phyloP scores from a whole-genome alignment of 2,888 invertebrate species.

The Buathra laborator region DNA sequence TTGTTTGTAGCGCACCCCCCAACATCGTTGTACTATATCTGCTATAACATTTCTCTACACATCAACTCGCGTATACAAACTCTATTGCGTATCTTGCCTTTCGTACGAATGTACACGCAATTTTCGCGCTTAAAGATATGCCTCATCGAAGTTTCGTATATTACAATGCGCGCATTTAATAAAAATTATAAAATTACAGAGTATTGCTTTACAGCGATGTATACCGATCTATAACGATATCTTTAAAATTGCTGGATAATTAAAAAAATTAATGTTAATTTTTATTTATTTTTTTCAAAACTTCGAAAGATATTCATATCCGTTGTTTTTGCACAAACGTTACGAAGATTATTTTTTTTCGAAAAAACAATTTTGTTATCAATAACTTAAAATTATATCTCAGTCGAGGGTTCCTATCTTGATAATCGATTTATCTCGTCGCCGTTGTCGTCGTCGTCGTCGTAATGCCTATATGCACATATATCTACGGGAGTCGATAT shows the following conservation, averaged over 20 bases:
- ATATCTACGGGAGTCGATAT: slow-evolving; percentile 14
- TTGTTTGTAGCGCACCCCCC: slow-evolving; percentile 62
- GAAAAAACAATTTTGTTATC: background rate
- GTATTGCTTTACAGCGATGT: background rate
- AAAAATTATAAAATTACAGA: background rate
- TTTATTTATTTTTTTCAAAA: no score
- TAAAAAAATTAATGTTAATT: no score
- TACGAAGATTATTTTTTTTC: background rate
- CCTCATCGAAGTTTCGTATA: background rate
- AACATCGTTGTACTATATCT: slow-evolving; percentile 38
- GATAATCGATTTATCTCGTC: slow-evolving; percentile 56
- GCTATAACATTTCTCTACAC: slow-evolving; percentile 21
- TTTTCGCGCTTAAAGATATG: slow-evolving; percentile 69
- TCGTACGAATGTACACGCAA: slow-evolving; percentile 75
- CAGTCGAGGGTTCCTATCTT: slow-evolving; percentile 29
- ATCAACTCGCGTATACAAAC: slow-evolving; percentile 6
- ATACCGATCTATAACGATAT: background rate
- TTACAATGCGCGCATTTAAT: background rate
- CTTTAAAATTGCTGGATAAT: background rate
- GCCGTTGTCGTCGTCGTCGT: slow-evolving; percentile 4
- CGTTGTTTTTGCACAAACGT: background rate
- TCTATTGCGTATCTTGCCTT: slow-evolving; percentile 46
- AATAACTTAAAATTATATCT: background rate
- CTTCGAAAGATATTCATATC: no score
- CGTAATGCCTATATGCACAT: background rate